phyloP scores from a whole-genome alignment of 2,888 invertebrate genomes.

The Harpalus rufipes region DNA sequence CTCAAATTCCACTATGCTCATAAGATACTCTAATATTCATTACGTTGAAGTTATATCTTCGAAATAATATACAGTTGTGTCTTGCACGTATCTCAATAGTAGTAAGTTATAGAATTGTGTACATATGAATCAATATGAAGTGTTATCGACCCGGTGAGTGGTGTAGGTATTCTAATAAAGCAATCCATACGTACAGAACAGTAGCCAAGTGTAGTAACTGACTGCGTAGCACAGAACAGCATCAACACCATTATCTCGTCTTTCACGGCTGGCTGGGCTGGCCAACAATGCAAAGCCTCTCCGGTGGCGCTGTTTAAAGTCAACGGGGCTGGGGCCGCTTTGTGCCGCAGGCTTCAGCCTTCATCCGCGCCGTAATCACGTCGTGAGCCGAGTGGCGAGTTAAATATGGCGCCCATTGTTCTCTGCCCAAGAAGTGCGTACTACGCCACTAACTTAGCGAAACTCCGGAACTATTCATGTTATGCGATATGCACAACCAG shows the following conservation, averaged over 20 bases:
- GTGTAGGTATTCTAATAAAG: not conserved
- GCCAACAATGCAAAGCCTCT: conserved; percentile 45
- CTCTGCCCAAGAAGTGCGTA: conserved; percentile 38
- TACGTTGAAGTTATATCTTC: too few species aligned
- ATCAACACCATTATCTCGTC: conserved; percentile 59
- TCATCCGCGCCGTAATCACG: conserved; percentile 35
- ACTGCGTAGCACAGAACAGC: conserved; percentile 15
- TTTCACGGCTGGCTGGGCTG: conserved; percentile 56
- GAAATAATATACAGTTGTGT: not conserved
- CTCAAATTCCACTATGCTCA: too few species aligned
- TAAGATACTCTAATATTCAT: too few species aligned
- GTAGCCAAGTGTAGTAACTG: not conserved
- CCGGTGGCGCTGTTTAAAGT: conserved; percentile 46
- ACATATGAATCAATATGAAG: not conserved
- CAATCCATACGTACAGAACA: too few species aligned
- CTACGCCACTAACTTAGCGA: conserved; percentile 26
- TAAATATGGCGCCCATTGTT: conserved; percentile 50
- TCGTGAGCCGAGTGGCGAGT: conserved; percentile 40
- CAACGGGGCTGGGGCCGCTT: conserved; percentile 23
- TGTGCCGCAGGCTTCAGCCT: conserved; percentile 24
- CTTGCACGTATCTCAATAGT: not conserved
- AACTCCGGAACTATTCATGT: conserved; percentile 53
- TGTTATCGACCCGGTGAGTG: not conserved
- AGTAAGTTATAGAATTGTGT: not conserved
- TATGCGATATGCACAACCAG: conserved; percentile 28